phyloP scores from a whole-genome alignment of 2,113 vertebrate species.

The Paralichthys olivaceus region DNA sequence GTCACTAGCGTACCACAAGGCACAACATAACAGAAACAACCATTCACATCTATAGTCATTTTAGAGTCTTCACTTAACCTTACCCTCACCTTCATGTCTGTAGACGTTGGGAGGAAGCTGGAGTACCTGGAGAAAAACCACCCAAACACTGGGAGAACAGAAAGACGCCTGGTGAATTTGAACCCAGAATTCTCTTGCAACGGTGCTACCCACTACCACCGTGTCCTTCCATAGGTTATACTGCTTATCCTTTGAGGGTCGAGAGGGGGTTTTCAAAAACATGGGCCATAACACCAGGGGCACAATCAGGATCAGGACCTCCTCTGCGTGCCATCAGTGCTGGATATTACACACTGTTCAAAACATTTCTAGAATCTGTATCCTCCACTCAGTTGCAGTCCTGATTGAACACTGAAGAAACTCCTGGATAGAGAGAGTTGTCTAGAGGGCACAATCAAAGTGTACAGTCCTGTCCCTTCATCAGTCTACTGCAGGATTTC shows the following conservation, averaged over 20 bases:
- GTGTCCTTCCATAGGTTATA: neutral
- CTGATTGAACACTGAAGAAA: neutral
- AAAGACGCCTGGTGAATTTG: too few relatives aligned
- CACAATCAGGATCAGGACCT: neutral
- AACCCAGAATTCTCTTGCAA: too few relatives aligned
- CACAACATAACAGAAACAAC: too few relatives aligned
- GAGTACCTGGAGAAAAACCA: too few relatives aligned
- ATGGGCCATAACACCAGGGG: neutral
- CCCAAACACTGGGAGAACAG: too few relatives aligned
- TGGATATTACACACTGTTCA: neutral
- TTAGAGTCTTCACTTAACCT: too few relatives aligned
- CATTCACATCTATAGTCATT: too few relatives aligned
- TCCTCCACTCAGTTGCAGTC: neutral
- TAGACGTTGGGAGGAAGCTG: too few relatives aligned
- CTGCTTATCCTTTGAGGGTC: neutral
- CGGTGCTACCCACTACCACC: neutral
- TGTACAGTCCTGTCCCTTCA: slow-evolving; percentile 2
- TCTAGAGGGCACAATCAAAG: slow-evolving; percentile 5
- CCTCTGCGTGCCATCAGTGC: neutral
- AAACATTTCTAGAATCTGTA: neutral
- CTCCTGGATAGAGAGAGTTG: neutral
- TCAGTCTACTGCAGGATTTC: slow-evolving; percentile 28
- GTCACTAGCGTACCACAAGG: too few relatives aligned
- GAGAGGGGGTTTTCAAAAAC: neutral
- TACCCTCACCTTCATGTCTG: too few relatives aligned